Evolutionary conservation across 2,113 vertebrate genomes (phyloP).

Genomic region (Laticauda laticaudata): DNA sequence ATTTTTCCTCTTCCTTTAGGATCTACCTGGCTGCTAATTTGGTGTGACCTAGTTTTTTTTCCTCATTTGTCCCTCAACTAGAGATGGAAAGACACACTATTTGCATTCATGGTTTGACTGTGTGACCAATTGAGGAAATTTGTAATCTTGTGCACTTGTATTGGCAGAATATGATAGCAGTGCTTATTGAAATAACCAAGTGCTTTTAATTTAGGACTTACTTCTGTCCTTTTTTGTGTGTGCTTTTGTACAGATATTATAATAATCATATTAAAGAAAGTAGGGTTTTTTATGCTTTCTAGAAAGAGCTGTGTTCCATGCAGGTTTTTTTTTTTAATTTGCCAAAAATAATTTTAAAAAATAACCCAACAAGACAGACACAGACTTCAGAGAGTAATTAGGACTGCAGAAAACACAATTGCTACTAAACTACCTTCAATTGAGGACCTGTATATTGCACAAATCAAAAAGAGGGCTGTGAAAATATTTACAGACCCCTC

Average conservation of each 20-base stretch:
- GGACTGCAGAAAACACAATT: too few relatives aligned
- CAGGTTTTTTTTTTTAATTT: conserved; percentile 25
- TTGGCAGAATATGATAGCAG: conserved; percentile 57
- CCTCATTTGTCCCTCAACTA: conserved; percentile 29
- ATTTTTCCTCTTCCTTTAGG: conserved; percentile 16
- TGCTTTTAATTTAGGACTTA: conserved; percentile 60
- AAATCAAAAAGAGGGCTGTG: too few relatives aligned
- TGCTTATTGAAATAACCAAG: conserved; percentile 56
- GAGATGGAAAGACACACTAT: conserved; percentile 42
- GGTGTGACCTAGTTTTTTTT: conserved; percentile 54
- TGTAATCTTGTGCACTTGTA: conserved; percentile 54
- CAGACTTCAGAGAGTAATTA: too few relatives aligned
- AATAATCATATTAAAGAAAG: conserved; percentile 22
- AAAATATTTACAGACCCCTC: too few relatives aligned
- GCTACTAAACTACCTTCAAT: too few relatives aligned
- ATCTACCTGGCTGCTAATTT: conserved; percentile 16
- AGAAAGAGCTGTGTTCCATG: conserved; percentile 19
- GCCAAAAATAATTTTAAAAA: conserved; percentile 24
- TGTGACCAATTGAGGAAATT: conserved; percentile 67
- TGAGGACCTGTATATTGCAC: too few relatives aligned
- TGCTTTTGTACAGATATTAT: conserved; percentile 54
- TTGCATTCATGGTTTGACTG: conserved; percentile 55
- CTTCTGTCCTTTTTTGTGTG: conserved; percentile 36
- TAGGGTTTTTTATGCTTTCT: conserved; percentile 28
- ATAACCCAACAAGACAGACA: too few relatives aligned